These are phyloP conservation scores for Lithobates pipiens DNA, from an alignment of 2,797 vertebrate species.

Conservation along the genomic window DNA sequence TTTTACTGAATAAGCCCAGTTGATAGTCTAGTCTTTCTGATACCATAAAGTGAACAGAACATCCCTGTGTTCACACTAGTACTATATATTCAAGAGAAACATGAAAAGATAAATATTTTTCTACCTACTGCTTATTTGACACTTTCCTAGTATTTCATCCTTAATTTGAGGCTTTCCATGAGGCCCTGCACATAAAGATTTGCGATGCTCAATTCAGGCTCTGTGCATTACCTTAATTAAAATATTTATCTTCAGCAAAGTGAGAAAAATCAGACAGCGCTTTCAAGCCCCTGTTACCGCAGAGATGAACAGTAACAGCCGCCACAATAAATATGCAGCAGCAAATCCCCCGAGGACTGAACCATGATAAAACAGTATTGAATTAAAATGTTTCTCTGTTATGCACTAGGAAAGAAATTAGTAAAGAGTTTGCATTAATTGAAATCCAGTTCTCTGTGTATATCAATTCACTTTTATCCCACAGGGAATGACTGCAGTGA, in stretches of 20 bases:
- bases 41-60: too few relatives aligned
- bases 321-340: constrained; percentile 63
- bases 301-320: constrained; percentile 62
- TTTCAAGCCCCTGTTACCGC: constrained; percentile 33
- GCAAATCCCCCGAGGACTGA: constrained; percentile 62
- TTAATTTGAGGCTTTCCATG: constrained; percentile 7
- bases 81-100: neutral
- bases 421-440: constrained; percentile 66
- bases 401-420: constrained; percentile 72
- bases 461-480: constrained; percentile 70
- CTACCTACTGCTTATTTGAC: neutral
- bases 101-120: neutral
- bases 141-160: constrained; percentile 18
- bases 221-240: constrained; percentile 48
- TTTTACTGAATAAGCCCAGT: too few relatives aligned
- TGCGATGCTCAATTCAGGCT: constrained; percentile 3
- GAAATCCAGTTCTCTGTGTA: constrained; percentile 71
- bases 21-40: too few relatives aligned
- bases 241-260: constrained; percentile 54
- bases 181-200: constrained; percentile 6
- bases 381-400: constrained; percentile 70
- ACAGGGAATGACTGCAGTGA: constrained; percentile 66
- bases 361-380: constrained; percentile 64
- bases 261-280: constrained; percentile 35
- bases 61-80: neutral